Evolutionary conservation across 1,140 invertebrate genomes (phyloP).

Genomic region (Brachionus rubens): DNA sequence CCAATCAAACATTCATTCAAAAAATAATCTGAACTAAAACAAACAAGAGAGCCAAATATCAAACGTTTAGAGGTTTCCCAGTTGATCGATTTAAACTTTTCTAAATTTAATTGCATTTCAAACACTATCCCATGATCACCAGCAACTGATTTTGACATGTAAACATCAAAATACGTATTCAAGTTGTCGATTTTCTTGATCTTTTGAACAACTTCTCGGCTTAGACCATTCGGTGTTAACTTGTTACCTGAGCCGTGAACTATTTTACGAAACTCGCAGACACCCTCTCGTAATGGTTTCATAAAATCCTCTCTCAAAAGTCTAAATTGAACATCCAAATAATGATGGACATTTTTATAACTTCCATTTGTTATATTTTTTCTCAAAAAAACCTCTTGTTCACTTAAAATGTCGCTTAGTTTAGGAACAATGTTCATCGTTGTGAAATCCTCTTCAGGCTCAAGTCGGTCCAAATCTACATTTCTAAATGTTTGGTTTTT

Average conservation of each 20-base stretch:
- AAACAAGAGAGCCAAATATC: conserved; percentile 63
- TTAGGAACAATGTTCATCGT: too few relatives aligned
- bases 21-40: conserved; percentile 41
- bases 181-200: conserved; percentile 26
- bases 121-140: conserved; percentile 47
- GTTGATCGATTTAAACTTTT: conserved; percentile 47
- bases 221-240: background rate
- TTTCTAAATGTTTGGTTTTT: conserved; percentile 10
- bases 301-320: conserved; percentile 70
- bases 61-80: conserved; percentile 63
- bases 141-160: background rate
- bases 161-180: conserved; percentile 40
- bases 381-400: conserved; percentile 58
- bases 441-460: too few relatives aligned
- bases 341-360: conserved; percentile 68
- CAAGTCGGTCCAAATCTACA: conserved; percentile 10
- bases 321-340: conserved; percentile 72
- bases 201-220: background rate
- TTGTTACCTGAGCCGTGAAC: background rate
- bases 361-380: conserved; percentile 66
- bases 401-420: too few relatives aligned
- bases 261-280: conserved; percentile 50
- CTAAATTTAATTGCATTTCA: conserved; percentile 47
- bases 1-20: conserved; percentile 17
- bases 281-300: conserved; percentile 58